Evolutionary conservation across 2,888 invertebrate species (phyloP).

Genomic region (Dolichopus griseipennis): DNA sequence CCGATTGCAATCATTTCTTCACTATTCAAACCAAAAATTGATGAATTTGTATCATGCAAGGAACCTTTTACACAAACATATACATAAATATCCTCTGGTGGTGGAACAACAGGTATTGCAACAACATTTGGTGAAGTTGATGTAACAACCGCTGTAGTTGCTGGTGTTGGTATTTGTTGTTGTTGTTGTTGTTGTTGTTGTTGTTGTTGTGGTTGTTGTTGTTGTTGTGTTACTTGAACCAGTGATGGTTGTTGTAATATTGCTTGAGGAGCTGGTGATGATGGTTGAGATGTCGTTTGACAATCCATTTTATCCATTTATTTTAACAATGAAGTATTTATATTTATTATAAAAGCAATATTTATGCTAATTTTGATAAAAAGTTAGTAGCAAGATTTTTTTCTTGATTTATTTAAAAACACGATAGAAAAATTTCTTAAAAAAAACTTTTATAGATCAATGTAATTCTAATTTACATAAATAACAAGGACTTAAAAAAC

Average conservation of each 20-base stretch:
- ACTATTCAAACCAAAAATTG: slow-evolving; percentile 64
- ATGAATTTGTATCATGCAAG: slow-evolving; percentile 62
- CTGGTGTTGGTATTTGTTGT: slow-evolving; percentile 14
- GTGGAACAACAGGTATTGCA: slow-evolving; percentile 41
- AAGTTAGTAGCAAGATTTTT: no score
- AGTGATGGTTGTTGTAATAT: slow-evolving; percentile 8
- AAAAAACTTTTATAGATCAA: no score
- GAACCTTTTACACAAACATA: slow-evolving; percentile 76
- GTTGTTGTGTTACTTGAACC: no score
- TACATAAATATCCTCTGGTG: slow-evolving; percentile 52
- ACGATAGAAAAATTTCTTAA: no score
- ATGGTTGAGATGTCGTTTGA: not conserved
- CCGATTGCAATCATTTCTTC: slow-evolving; percentile 62
- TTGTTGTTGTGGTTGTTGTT: slow-evolving; percentile 14
- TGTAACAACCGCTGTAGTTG: slow-evolving; percentile 8
- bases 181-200: slow-evolving; percentile 27
- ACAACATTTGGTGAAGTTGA: slow-evolving; percentile 32
- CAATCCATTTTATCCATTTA: slow-evolving; percentile 10
- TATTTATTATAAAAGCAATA: no score
- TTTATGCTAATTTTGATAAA: no score
- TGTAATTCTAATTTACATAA: no score
- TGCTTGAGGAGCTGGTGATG: slow-evolving; percentile 12
- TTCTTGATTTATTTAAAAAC: no score
- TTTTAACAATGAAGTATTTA: not conserved
- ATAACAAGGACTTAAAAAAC: no score